Percentiles rank a stretch among this genome's conserved stretches.
Conservation (phyloP, 2,113 vertebrate species). For the Paradoxurus hermaphroditus region DNA sequence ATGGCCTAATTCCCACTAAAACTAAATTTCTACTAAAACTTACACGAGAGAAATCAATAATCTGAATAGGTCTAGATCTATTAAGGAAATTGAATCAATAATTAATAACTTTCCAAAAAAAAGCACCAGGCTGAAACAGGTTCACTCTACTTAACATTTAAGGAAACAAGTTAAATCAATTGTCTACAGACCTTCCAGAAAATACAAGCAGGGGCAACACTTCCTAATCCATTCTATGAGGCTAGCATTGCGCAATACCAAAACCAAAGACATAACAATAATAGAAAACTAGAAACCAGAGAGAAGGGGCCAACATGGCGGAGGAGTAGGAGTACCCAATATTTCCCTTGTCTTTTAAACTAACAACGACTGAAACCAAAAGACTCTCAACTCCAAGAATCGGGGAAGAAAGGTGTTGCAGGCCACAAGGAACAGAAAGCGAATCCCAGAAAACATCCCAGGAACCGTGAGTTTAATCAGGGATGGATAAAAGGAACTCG, state of each 20-base stretch:
- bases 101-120: not conserved
- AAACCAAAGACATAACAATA: not conserved
- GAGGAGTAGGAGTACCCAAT: too few relatives aligned
- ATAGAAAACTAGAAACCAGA: not conserved
- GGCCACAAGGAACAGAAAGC: too few relatives aligned
- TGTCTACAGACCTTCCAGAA: not conserved
- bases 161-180: not conserved
- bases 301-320: too few relatives aligned
- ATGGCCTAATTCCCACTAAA: not conserved
- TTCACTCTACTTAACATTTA: not conserved
- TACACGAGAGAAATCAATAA: not conserved
- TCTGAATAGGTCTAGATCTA: not conserved
- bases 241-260: not conserved
- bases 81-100: not conserved
- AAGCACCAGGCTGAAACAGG: not conserved
- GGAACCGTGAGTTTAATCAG: too few relatives aligned
- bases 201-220: not conserved
- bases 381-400: too few relatives aligned
- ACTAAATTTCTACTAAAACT: not conserved
- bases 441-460: too few relatives aligned
- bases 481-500: too few relatives aligned
- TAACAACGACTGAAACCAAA: too few relatives aligned
- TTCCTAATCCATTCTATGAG: not conserved
- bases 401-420: too few relatives aligned
- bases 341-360: too few relatives aligned